phyloP scores from a whole-genome alignment of 2,888 invertebrate genomes.

The Boloria selene region DNA sequence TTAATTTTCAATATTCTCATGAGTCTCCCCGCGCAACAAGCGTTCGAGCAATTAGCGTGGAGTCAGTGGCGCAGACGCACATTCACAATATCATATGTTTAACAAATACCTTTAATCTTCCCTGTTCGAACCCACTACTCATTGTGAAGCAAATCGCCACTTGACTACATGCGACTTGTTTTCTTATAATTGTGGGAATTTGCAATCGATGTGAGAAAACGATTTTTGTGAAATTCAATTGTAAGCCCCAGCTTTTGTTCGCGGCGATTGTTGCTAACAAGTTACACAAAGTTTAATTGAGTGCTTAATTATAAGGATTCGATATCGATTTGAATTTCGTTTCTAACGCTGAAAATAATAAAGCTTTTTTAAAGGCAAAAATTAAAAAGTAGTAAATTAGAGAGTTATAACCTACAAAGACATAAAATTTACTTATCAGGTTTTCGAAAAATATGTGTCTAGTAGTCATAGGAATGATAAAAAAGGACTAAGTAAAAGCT shows the following conservation, averaged over 20 bases:
- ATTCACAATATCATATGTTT: slow-evolving; percentile 68
- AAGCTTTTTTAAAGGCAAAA: too few relatives aligned
- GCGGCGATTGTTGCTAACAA: slow-evolving; percentile 5
- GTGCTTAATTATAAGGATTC: background rate
- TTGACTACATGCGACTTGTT: slow-evolving; percentile 58
- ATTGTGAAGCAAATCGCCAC: slow-evolving; percentile 68
- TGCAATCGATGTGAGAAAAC: slow-evolving; percentile 61
- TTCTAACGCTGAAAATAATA: too few relatives aligned
- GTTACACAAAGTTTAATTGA: slow-evolving; percentile 10
- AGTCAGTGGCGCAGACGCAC: slow-evolving; percentile 56
- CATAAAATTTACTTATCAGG: too few relatives aligned
- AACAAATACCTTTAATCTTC: slow-evolving; percentile 75
- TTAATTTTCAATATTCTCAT: slow-evolving; percentile 39
- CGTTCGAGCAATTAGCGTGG: slow-evolving; percentile 50
- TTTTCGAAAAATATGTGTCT: too few relatives aligned
- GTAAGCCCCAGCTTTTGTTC: slow-evolving; percentile 9
- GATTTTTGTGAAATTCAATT: slow-evolving; percentile 50
- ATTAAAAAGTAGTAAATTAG: too few relatives aligned
- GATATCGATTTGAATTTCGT: background rate
- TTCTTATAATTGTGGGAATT: slow-evolving; percentile 71
- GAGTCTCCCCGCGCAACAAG: slow-evolving; percentile 51
- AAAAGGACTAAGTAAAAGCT: too few relatives aligned
- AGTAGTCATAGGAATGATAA: too few relatives aligned
- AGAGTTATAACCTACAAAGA: too few relatives aligned
- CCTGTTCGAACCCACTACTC: slow-evolving; percentile 58